These are phyloP conservation scores for Latheticus oryzae DNA, from an alignment of 2,888 invertebrate genomes.

Conservation along the genomic window DNA sequence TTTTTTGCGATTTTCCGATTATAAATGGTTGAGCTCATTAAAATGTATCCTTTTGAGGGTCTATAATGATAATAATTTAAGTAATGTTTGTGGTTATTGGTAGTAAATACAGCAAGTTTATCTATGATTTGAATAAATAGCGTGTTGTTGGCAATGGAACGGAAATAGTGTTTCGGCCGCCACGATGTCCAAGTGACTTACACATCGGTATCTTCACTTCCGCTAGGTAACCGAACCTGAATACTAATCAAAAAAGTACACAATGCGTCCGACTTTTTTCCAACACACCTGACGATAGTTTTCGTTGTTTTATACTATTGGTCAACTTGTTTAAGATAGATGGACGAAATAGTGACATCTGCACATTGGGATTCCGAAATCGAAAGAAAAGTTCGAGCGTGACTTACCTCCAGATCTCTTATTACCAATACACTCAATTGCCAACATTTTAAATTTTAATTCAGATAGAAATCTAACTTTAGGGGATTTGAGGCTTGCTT, in stretches of 20 bases:
- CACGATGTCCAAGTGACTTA: slow-evolving; percentile 60
- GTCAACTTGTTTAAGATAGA: slow-evolving; percentile 15
- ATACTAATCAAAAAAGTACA: slow-evolving; percentile 54
- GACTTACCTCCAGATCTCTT: too few species aligned
- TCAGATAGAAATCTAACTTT: too few species aligned
- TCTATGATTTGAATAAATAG: slow-evolving; percentile 47
- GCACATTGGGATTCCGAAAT: too few species aligned
- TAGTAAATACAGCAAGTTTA: slow-evolving; percentile 40
- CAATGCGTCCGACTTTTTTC: slow-evolving; percentile 44
- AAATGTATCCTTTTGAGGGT: slow-evolving; percentile 28
- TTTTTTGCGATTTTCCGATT: too few species aligned
- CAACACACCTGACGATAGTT: slow-evolving; percentile 37
- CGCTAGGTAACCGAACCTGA: slow-evolving; percentile 57
- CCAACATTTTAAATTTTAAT: too few species aligned
- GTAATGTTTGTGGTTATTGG: slow-evolving; percentile 34
- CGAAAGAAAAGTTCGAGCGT: too few species aligned
- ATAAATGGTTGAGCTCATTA: too few species aligned
- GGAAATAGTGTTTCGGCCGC: slow-evolving; percentile 60
- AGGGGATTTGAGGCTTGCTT: slow-evolving; percentile 10
- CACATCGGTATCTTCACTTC: slow-evolving; percentile 61
- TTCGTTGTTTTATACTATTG: slow-evolving; percentile 14
- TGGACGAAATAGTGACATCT: slow-evolving; percentile 13
- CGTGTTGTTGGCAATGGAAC: slow-evolving; percentile 50
- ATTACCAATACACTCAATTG: background rate
- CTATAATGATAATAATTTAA: slow-evolving; percentile 34